Evolutionary conservation across 2,113 vertebrate species (phyloP), one percentile per base, ranked within the genome.

Genomic region (Prolemur simus): DNA sequence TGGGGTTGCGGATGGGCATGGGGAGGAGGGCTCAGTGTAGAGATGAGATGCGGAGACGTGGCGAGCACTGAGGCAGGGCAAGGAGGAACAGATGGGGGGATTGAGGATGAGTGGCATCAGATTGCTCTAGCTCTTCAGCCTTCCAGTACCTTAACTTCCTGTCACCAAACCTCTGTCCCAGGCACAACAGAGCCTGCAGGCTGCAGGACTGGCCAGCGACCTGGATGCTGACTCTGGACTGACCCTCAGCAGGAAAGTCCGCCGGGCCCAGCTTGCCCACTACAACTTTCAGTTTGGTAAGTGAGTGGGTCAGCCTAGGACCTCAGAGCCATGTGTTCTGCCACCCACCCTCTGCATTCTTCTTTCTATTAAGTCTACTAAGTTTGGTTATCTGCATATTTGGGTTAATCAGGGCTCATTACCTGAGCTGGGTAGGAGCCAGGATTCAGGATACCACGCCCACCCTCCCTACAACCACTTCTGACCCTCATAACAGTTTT

Each of bases 261-360:
- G 99, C 84, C 98, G 98, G 20, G 99, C 99, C 52, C 99, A 99
- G 97, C 98, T 99, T 34, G 96, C 98, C 54, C 99, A 99, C 94
- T 99, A 99, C 98, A 99, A 99, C 98, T 99, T 99, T 98, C 99
- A 99, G 98, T 98, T 99, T 90, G 99, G 99, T 99, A 97, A 98
- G 97, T 73, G 91, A 34, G 15, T 4, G 1, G 3, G 63, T 49
- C 42, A 27, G 63, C 8, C 4, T 11, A 47, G 58, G 18, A 34
- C n/a, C 73, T 25, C 73, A 23, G 25, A 52, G 49, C 52, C 69
- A 37, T 15, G 0, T 1, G 25, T 45, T 78, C 47, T 37, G 25
- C 52, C 12, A 3, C 39, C 32, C 2, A 6, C 69, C n/a, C 27
- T 56, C 18, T 37, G 0, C 8, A 3, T 42, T 45, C 21, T 89